phyloP scores from a whole-genome alignment of 2,113 vertebrate species.

The Solea solea region DNA sequence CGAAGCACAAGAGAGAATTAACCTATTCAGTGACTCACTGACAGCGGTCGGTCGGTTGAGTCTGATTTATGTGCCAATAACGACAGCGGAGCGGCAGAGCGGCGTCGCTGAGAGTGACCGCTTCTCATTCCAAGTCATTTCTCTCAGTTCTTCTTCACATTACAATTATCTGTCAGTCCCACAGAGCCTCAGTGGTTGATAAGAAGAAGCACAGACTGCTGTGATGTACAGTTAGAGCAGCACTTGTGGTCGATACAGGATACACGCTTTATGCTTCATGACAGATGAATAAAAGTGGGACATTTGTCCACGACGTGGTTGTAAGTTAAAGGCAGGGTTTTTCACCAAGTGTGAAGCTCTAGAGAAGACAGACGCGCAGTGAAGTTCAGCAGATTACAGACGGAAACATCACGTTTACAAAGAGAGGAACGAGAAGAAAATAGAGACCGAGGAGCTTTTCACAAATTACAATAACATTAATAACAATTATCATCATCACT shows the following conservation, averaged over 20 bases:
- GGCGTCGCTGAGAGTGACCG: conserved; percentile 17
- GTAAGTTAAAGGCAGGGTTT: no score
- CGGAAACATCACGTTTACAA: no score
- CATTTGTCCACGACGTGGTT: no score
- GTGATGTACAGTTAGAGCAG: background rate
- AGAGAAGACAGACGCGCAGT: no score
- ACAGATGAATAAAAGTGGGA: background rate
- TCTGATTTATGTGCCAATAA: conserved; percentile 44
- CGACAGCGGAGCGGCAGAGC: conserved; percentile 1
- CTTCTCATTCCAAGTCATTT: conserved; percentile 19
- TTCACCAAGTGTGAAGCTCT: no score
- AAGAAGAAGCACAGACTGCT: background rate
- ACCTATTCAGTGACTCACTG: conserved; percentile 39
- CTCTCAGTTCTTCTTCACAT: conserved; percentile 1
- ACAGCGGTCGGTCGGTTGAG: conserved; percentile 19
- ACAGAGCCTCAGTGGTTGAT: background rate
- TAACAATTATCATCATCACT: no score
- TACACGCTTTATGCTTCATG: background rate
- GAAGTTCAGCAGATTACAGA: no score
- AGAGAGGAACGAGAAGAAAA: no score
- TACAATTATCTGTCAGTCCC: conserved; percentile 25
- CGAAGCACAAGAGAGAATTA: conserved; percentile 36
- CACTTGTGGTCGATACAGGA: background rate
- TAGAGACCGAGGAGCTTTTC: no score
- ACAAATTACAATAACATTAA: no score